Percentiles rank a stretch among this genome's conserved stretches.
phyloP scores from a whole-genome alignment of 2,888 invertebrate species.

The Hemaris fuciformis region DNA sequence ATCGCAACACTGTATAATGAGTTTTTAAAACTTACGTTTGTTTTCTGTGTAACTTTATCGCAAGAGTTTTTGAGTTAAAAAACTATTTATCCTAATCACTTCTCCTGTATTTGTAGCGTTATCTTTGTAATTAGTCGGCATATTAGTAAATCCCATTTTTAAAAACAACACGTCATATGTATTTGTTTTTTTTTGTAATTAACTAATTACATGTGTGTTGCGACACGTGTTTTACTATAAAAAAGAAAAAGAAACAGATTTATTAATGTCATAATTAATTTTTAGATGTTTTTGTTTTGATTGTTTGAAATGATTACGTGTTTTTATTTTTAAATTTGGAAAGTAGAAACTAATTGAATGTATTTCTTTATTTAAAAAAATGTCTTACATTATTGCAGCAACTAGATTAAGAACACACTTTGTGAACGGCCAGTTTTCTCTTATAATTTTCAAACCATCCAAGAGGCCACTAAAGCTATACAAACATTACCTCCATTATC shows the following conservation, averaged over 20 bases:
- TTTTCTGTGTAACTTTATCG: background rate
- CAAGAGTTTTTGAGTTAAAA: background rate
- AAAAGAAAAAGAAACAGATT: too few relatives aligned
- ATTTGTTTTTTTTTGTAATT: background rate
- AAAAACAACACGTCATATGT: background rate
- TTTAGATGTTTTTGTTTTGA: background rate
- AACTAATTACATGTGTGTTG: background rate
- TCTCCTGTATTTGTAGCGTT: background rate
- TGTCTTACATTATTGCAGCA: too few relatives aligned
- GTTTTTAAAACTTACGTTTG: background rate
- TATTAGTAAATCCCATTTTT: slow-evolving; percentile 8
- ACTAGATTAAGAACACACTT: too few relatives aligned
- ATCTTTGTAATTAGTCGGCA: background rate
- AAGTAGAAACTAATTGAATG: too few relatives aligned
- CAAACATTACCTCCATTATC: too few relatives aligned
- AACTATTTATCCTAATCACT: slow-evolving; percentile 2
- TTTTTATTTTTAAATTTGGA: background rate
- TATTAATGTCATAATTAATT: too few relatives aligned
- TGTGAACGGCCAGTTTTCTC: too few relatives aligned
- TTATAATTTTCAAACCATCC: too few relatives aligned
- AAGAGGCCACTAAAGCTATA: too few relatives aligned
- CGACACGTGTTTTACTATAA: background rate
- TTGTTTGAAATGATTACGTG: background rate
- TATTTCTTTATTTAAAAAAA: too few relatives aligned
- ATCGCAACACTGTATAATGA: background rate